Percentiles rank a stretch among this genome's conserved stretches.
Evolutionary conservation across 2,888 invertebrate genomes (phyloP).

Genomic region (Physocephala rufipes): DNA sequence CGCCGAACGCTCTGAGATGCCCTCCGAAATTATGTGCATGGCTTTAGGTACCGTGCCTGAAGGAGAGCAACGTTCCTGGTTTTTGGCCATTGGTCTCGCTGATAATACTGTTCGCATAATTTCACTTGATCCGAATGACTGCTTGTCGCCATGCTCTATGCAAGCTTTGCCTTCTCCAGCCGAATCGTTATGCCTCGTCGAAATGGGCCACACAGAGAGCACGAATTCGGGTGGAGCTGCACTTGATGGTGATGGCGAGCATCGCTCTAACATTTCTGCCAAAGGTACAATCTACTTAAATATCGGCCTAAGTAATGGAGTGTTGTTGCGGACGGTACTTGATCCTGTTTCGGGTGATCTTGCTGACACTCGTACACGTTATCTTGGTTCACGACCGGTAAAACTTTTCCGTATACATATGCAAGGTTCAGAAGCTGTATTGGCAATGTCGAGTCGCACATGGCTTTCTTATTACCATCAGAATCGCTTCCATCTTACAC

Average conservation of each 20-base stretch:
- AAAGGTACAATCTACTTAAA: conserved; percentile 89
- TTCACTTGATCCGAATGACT: conserved; percentile 95
- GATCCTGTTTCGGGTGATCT: conserved; percentile 97
- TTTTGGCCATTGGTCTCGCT: conserved; percentile 93
- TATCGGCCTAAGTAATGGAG: conserved; percentile 97
- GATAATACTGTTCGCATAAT: conserved; percentile 98
- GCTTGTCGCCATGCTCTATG: conserved; percentile 93
- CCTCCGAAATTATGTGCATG: conserved; percentile 98
- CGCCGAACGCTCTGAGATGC: conserved; percentile 95
- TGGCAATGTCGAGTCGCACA: conserved; percentile 97
- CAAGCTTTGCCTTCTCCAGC: conserved; percentile 96
- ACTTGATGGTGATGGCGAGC: conserved; percentile 67
- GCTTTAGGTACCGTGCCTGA: conserved; percentile 93
- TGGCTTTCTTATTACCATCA: conserved; percentile 99
- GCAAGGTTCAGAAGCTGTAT: conserved; percentile 95
- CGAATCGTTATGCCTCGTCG: conserved; percentile 96
- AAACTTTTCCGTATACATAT: conserved; percentile 95
- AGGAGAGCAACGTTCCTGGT: conserved; percentile 95
- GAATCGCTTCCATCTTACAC: conserved; percentile 93
- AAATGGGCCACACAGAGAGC: conserved; percentile 81
- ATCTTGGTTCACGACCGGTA: conserved; percentile 94
- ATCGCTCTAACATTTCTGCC: conserved; percentile 60
- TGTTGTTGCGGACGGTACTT: conserved; percentile 89
- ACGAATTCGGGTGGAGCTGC: conserved; percentile 68
- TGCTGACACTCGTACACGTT: conserved; percentile 96